phyloP scores from a whole-genome alignment of 2,888 invertebrate genomes.

The Steromphala cineraria region DNA sequence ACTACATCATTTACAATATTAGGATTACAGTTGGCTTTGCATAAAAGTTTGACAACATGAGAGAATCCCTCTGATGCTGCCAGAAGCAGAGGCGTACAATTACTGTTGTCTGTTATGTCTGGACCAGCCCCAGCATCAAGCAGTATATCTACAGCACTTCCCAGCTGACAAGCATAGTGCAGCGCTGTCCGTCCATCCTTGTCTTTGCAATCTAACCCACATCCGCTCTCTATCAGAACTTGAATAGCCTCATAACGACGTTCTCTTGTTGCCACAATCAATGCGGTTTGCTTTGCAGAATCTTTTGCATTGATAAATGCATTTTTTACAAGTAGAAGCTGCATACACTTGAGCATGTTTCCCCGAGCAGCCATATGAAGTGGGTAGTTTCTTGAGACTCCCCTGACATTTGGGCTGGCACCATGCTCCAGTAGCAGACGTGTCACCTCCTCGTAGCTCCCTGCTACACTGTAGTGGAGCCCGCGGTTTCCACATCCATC shows the following conservation, averaged over 20 bases:
- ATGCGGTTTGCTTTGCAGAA: conserved; percentile 60
- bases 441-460: conserved; percentile 40
- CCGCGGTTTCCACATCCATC: conserved; percentile 49
- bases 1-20: conserved; percentile 59
- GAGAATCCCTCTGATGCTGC: conserved; percentile 72
- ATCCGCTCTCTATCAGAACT: conserved; percentile 46
- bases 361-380: conserved; percentile 43
- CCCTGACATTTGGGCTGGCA: conserved; percentile 40
- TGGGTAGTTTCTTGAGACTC: conserved; percentile 35
- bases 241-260: conserved; percentile 49
- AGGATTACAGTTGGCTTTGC: conserved; percentile 60
- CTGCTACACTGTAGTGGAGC: conserved; percentile 47
- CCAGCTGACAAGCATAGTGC: conserved; percentile 72
- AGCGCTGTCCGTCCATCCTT: conserved; percentile 77
- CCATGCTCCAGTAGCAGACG: conserved; percentile 39
- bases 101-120: conserved; percentile 62
- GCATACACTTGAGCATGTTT: conserved; percentile 33
- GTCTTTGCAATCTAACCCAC: conserved; percentile 57
- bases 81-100: conserved; percentile 66
- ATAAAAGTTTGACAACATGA: conserved; percentile 56
- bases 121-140: conserved; percentile 66
- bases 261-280: conserved; percentile 59
- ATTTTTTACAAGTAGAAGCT: conserved; percentile 48
- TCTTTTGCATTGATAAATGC: conserved; percentile 59
- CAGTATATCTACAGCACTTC: conserved; percentile 61